Evolutionary conservation across 2,113 vertebrate genomes (phyloP).

Genomic region (Misgurnus anguillicaudatus): DNA sequence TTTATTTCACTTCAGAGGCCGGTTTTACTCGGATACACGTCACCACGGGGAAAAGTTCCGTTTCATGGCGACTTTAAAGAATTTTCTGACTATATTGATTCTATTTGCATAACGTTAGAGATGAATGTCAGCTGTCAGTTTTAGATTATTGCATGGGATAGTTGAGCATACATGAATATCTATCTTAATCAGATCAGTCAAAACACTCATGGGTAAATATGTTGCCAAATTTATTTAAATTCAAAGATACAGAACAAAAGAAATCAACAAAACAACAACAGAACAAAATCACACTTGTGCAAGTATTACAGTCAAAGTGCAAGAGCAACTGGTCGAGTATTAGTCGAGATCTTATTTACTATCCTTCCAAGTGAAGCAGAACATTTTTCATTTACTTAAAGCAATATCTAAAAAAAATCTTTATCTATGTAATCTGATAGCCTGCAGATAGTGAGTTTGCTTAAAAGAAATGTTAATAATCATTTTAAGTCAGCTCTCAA

Average conservation of each 20-base stretch:
- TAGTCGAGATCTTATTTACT: slow-evolving; percentile 17
- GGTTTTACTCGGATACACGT: too few species aligned
- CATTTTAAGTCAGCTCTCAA: slow-evolving; percentile 32
- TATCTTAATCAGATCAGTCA: slow-evolving; percentile 45
- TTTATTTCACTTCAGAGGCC: too few species aligned
- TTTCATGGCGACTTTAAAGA: too few species aligned
- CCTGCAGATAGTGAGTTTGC: slow-evolving; percentile 16
- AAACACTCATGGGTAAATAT: slow-evolving; percentile 11
- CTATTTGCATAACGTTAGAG: slow-evolving; percentile 1
- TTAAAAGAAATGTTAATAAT: slow-evolving; percentile 39
- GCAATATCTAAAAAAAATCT: slow-evolving; percentile 4
- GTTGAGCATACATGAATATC: slow-evolving; percentile 13
- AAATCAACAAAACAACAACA: too few species aligned
- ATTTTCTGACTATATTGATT: neutral
- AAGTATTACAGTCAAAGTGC: slow-evolving; percentile 53
- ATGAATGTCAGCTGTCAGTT: slow-evolving; percentile 22
- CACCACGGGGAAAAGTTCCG: too few species aligned
- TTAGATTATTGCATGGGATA: slow-evolving; percentile 13
- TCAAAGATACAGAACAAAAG: slow-evolving; percentile 21
- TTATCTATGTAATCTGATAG: slow-evolving; percentile 14
- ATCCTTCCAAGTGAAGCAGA: slow-evolving; percentile 29
- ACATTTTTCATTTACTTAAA: slow-evolving; percentile 19
- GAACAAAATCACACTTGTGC: slow-evolving; percentile 26
- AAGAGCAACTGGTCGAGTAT: slow-evolving; percentile 18
- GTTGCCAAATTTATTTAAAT: slow-evolving; percentile 36